Evolutionary conservation across 2,888 invertebrate species (phyloP), one percentile per base, ranked within the genome.

Genomic region (Leucania comma): DNA sequence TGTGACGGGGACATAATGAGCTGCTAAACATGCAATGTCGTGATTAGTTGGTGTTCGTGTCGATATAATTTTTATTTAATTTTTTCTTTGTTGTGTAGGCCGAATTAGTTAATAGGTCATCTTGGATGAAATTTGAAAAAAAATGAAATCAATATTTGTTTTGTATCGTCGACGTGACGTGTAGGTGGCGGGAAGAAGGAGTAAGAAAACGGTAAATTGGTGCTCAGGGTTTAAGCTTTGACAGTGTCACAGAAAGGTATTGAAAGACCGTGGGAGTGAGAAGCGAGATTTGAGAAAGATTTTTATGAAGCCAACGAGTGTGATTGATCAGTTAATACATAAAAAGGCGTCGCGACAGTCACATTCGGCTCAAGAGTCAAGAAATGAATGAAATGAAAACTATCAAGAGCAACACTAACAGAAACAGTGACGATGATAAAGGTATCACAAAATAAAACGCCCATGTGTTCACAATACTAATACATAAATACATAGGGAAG

Each of bases 371-470:
- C 87, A 88, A 93, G 90, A 93, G 87, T 88, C 89, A 90, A 90
- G 92, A 94, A 92, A 94, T 94, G 92, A 93, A 94, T 95, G 95
- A 95, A 94, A 95, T 95, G 95, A 92, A 72, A 93, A 92, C 94
- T 95, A 95, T 94, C 92, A 94, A 95, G 94, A 95, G 94, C 95
- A 95, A 94, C 89, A 90, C 95, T 95, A 95, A 94, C 92, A 95
- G 94, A 94, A 93, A 95, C 91, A 94, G 95, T 95, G 94, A 93
- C 91, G 92, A 93, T 94, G 95, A 95, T 93, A 94, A 95, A 96
- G 94, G 96, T 96, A 96, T 96, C 96, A 96, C 96, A 95, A 96
- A 95, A 94, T 94, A 94, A 95, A 95, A 94, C 96, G 96, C 96
- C 95, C 96, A 93, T 93, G 93, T 94, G 95, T 92, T 87, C 85